phyloP scores from a whole-genome alignment of 2,113 vertebrate species.

The Oreochromis tanganicae region DNA sequence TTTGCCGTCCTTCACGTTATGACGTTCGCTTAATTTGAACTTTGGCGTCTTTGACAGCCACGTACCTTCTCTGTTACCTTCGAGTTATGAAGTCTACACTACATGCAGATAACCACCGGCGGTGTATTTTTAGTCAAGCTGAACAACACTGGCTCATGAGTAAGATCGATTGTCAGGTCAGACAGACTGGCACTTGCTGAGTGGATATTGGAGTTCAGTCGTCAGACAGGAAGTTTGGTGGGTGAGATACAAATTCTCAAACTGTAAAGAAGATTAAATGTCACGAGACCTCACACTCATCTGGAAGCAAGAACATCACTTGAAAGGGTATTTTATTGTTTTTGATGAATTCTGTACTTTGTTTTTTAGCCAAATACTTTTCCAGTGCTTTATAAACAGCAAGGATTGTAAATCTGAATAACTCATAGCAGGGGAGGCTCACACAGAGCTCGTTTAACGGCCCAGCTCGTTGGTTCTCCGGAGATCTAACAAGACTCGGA shows the following conservation, averaged over 20 bases:
- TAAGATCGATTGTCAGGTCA: conserved; percentile 30
- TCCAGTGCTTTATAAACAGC: conserved; percentile 78
- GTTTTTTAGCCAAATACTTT: conserved; percentile 73
- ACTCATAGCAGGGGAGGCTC: conserved; percentile 42
- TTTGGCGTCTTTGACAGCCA: neutral
- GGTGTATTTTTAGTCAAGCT: conserved; percentile 19
- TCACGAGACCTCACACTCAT: neutral
- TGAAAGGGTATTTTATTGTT: conserved; percentile 18
- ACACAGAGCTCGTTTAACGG: neutral
- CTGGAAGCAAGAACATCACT: conserved; percentile 15
- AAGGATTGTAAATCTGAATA: conserved; percentile 71
- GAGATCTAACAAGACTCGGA: conserved; percentile 21
- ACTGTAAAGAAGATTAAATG: conserved; percentile 1
- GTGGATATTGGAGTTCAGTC: conserved; percentile 7
- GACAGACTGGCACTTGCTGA: neutral
- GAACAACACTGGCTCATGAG: conserved; percentile 7
- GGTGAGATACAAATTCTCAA: neutral
- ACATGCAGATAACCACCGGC: conserved; percentile 7
- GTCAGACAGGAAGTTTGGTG: conserved; percentile 29
- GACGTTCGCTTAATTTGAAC: neutral
- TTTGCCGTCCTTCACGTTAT: neutral
- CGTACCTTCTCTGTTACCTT: neutral
- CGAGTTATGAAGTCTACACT: conserved; percentile 14
- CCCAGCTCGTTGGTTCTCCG: conserved; percentile 15
- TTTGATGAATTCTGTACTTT: conserved; percentile 37